Base-by-base conservation (phyloP, 2,888 invertebrate genomes). In the Bellardia pandia region DNA sequence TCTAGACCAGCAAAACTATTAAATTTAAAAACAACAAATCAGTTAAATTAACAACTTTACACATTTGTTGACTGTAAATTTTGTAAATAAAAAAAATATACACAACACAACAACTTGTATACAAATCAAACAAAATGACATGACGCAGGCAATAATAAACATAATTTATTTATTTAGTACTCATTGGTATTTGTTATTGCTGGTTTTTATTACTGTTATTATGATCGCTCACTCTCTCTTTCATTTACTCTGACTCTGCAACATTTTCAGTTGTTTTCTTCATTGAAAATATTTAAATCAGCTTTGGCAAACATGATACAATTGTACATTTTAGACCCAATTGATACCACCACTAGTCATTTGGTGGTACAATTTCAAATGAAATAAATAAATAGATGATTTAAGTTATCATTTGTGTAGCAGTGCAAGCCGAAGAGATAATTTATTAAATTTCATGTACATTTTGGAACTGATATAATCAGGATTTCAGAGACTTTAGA, bases 131-230 rank as follows among this genome's bases (percentile, higher is more conserved):
- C 14, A 71, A 79, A 60, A 53, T 71, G 79, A 71, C 79, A 71
- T 48, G 60, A 33, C 51, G 40, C 77, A 77, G 60, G 71, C 69
- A 71, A 58, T 56, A 71, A 45, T 51, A 40, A 45, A 80, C 64
- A 80, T 80, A 64, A 80, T 64, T 80, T 64, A 72, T 64, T 71
- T 58, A 11, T 11, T 45, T 53, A 16, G 8, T 7, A 80, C 53
- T 80, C n/a, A 64, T 51, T 53, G 53, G 33, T 53, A 42, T 64
- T 71, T 79, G 23, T 68, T 40, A 33, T 23, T 48, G 69, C 23
- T 48, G 30, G 51, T 53, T n/a, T 13, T n/a, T 53, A 11, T 3
- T n/a, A 42, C 13, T 62, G 16, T 8, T n/a, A 5, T 11, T 3
- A 11, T 2, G 2, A 3, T 45, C 56, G 0, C 33, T 33, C 5